Percentiles rank a stretch among this genome's conserved stretches.
Evolutionary conservation across 2,797 vertebrate species (phyloP).

Genomic region (Aotus griseimembra): DNA sequence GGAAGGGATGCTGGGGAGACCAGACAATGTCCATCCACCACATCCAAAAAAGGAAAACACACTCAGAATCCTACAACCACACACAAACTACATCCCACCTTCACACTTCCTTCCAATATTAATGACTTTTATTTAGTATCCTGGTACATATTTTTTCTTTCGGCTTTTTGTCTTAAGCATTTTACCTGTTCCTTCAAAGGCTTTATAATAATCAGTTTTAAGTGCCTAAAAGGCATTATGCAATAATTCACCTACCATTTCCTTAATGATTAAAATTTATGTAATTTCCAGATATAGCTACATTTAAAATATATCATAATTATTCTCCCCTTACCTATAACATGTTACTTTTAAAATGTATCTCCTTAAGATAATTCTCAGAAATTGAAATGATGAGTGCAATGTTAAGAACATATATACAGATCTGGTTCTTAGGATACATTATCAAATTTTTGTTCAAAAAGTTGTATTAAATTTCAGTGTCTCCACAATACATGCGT

Average conservation of each 20-base stretch:
- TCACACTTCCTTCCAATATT: background rate
- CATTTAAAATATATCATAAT: constrained; percentile 20
- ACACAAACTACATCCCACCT: background rate
- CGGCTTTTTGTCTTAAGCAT: background rate
- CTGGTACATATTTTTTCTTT: background rate
- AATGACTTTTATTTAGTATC: background rate
- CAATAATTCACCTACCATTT: constrained; percentile 44
- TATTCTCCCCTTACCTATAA: background rate
- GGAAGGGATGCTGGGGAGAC: background rate
- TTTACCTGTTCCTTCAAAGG: background rate
- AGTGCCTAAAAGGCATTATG: constrained; percentile 17
- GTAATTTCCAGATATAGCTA: background rate
- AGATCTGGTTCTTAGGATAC: background rate
- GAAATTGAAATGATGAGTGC: constrained; percentile 26
- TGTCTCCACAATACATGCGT: background rate
- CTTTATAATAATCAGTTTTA: constrained; percentile 3
- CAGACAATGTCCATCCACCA: background rate
- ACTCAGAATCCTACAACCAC: background rate
- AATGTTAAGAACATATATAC: background rate
- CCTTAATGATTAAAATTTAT: constrained; percentile 32
- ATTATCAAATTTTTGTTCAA: background rate
- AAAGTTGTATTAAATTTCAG: background rate
- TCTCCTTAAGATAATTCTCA: constrained; percentile 46
- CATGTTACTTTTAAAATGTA: background rate
- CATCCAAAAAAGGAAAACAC: background rate